Evolutionary conservation across 2,113 vertebrate species (phyloP).

Genomic region (Helogale parvula): DNA sequence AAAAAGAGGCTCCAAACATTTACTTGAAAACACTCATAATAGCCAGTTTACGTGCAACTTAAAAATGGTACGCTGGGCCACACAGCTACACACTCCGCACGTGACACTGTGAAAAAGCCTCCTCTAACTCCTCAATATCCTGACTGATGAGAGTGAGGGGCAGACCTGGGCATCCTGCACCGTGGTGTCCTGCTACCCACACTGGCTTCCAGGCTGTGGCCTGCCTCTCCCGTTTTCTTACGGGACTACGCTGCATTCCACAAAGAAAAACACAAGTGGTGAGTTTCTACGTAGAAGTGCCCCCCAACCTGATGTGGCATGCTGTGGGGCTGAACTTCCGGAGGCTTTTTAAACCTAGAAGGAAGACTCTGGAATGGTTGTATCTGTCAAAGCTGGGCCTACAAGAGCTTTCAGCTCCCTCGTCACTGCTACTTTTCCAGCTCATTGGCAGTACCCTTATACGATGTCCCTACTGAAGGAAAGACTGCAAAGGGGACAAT

Average conservation of each 20-base stretch:
- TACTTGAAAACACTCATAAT: neutral
- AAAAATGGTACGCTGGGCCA: neutral
- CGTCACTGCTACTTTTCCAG: neutral
- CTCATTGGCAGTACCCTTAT: neutral
- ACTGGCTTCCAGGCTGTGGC: neutral
- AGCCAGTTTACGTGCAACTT: neutral
- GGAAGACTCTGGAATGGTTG: neutral
- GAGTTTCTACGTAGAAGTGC: neutral
- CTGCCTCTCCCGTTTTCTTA: neutral
- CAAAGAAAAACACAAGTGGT: neutral
- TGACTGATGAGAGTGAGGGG: neutral
- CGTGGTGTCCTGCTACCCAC: neutral
- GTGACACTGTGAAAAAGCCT: neutral
- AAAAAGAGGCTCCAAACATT: neutral
- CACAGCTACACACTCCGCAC: neutral
- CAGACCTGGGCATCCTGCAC: too few relatives aligned
- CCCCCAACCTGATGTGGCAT: neutral
- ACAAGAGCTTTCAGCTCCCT: neutral
- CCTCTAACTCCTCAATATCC: neutral
- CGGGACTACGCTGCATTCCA: neutral
- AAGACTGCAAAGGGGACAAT: neutral
- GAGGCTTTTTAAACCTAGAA: neutral
- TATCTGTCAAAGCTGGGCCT: neutral
- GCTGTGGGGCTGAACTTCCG: neutral
- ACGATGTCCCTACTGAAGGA: neutral